phyloP scores from a whole-genome alignment of 2,888 invertebrate species.

The Uloborus plumipes region DNA sequence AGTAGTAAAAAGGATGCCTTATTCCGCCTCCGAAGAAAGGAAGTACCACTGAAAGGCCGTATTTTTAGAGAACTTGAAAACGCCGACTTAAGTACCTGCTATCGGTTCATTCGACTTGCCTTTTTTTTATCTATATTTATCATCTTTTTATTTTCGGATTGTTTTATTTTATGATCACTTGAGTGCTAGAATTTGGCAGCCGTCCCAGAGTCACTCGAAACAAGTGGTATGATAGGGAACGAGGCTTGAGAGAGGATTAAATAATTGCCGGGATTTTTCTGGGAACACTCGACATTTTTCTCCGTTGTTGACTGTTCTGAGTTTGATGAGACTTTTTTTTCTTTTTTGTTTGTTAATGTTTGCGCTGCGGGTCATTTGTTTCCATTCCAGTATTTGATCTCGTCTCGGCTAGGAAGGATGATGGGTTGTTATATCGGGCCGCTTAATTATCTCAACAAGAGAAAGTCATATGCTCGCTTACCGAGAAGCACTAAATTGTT shows the following conservation, averaged over 20 bases:
- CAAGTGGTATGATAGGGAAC: conserved; percentile 46
- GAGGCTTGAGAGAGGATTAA: conserved; percentile 13
- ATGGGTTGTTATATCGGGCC: no score
- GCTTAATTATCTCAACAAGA: no score
- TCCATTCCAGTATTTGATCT: neutral
- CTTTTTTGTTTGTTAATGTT: neutral
- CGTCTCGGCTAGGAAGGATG: neutral
- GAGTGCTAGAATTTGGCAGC: conserved; percentile 42
- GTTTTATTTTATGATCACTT: conserved; percentile 53
- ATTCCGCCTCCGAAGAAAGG: neutral
- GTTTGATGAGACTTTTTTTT: conserved; percentile 23
- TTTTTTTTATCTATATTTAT: conserved; percentile 29
- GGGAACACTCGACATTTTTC: conserved; percentile 43
- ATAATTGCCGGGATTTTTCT: conserved; percentile 49
- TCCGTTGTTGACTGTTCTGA: conserved; percentile 40
- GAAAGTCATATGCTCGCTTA: no score
- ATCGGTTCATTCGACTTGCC: conserved; percentile 43
- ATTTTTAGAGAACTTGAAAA: conserved; percentile 41
- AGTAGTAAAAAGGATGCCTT: neutral
- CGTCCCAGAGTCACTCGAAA: conserved; percentile 47
- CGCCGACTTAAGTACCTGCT: conserved; percentile 29
- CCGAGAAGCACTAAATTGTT: no score
- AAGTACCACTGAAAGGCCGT: conserved; percentile 1
- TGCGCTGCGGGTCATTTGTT: neutral
- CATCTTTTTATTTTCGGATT: conserved; percentile 36